Conservation (phyloP, 2,888 invertebrate species). For the Noctua fimbriata region DNA sequence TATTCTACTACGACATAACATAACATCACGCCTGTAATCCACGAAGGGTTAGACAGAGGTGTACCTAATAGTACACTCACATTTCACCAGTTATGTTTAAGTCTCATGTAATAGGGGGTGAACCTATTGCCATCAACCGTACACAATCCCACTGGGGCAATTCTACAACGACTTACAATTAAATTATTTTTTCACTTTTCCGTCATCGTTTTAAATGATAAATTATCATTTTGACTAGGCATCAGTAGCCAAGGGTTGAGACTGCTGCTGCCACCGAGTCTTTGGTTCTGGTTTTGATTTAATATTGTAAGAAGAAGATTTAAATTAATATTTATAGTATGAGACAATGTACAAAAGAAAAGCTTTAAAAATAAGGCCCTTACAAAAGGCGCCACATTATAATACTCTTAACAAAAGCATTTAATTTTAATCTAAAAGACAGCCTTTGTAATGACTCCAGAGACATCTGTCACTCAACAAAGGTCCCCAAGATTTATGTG, state of each 20-base stretch:
- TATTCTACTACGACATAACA: neutral
- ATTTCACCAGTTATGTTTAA: too few relatives aligned
- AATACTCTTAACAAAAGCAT: conserved; percentile 1
- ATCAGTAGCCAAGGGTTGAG: neutral
- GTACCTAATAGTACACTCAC: too few relatives aligned
- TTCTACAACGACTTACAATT: neutral
- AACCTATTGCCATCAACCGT: too few relatives aligned
- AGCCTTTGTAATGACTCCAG: neutral
- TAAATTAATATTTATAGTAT: neutral
- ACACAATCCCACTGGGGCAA: too few relatives aligned
- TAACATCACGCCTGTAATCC: too few relatives aligned
- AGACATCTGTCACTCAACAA: conserved; percentile 31
- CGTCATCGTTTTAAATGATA: neutral
- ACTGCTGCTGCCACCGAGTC: neutral
- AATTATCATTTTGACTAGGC: neutral
- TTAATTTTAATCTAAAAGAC: conserved; percentile 7
- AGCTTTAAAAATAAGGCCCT: neutral
- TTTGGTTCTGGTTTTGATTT: neutral
- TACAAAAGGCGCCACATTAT: neutral
- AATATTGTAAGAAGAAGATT: neutral
- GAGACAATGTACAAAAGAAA: neutral
- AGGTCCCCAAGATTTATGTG: conserved; percentile 24
- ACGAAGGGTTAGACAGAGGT: too few relatives aligned
- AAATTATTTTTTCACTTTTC: neutral
- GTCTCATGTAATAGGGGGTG: too few relatives aligned